These are phyloP conservation scores for Diploptera punctata DNA, from an alignment of 2,888 invertebrate species.

Conservation along the genomic window DNA sequence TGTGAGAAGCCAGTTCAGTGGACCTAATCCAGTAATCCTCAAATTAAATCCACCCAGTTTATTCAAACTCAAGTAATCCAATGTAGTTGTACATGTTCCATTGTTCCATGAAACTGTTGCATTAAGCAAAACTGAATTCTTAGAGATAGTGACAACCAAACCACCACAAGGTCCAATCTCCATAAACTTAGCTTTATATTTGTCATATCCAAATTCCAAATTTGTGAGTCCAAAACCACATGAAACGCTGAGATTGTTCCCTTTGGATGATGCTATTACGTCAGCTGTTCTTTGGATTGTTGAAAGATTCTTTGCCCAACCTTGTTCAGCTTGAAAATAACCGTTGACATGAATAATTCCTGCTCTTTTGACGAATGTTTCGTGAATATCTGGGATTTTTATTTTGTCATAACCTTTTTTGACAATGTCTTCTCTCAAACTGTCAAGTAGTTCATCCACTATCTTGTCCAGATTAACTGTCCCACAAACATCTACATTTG, in stretches of 20 bases:
- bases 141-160: background rate
- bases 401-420: background rate
- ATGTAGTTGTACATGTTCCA: background rate
- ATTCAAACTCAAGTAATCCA: background rate
- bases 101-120: background rate
- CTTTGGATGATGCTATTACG: background rate
- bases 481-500: background rate
- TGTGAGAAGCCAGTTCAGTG: background rate
- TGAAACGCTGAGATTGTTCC: background rate
- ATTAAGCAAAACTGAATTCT: constrained; percentile 9
- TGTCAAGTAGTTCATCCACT: constrained; percentile 16
- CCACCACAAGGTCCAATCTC: background rate
- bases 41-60: background rate
- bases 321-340: constrained; percentile 16
- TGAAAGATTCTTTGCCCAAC: constrained; percentile 20
- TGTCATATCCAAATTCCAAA: constrained; percentile 21
- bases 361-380: constrained; percentile 16
- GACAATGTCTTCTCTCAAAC: constrained; percentile 1
- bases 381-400: constrained; percentile 11
- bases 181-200: constrained; percentile 4
- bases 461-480: constrained; percentile 9
- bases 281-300: constrained; percentile 24
- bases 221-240: constrained; percentile 14
- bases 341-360: background rate
- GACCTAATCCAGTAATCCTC: background rate